These are phyloP conservation scores for Hydrolagus colliei DNA, from an alignment of 2,797 vertebrate species.

Conservation along the genomic window DNA sequence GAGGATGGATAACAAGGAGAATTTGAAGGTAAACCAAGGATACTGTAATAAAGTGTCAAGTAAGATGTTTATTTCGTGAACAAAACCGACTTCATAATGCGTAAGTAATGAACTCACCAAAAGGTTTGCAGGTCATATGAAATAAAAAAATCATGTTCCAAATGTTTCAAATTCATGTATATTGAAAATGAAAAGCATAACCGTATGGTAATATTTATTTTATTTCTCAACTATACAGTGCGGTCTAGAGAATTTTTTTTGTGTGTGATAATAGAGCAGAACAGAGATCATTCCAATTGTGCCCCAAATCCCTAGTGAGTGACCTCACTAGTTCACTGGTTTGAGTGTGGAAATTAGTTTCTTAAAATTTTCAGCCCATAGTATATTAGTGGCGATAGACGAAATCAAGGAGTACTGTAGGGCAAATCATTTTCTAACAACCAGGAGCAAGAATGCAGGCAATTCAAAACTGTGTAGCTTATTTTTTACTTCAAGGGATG, in stretches of 20 bases:
- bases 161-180: background rate
- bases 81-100: background rate
- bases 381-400: background rate
- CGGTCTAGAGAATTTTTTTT: background rate
- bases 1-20: background rate
- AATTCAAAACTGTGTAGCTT: background rate
- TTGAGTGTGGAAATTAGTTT: background rate
- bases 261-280: background rate
- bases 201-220: background rate
- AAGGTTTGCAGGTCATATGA: background rate
- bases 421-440: background rate
- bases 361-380: background rate
- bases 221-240: background rate
- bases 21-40: background rate
- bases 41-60: background rate
- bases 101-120: background rate
- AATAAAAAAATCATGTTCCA: background rate
- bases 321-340: background rate
- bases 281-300: background rate
- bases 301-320: background rate
- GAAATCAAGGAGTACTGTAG: background rate
- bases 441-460: background rate
- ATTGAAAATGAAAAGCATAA: background rate
- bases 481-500: background rate
- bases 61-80: background rate